These are phyloP conservation scores for Papilio gigon DNA, from an alignment of 2,888 invertebrate species.

Conservation along the genomic window DNA sequence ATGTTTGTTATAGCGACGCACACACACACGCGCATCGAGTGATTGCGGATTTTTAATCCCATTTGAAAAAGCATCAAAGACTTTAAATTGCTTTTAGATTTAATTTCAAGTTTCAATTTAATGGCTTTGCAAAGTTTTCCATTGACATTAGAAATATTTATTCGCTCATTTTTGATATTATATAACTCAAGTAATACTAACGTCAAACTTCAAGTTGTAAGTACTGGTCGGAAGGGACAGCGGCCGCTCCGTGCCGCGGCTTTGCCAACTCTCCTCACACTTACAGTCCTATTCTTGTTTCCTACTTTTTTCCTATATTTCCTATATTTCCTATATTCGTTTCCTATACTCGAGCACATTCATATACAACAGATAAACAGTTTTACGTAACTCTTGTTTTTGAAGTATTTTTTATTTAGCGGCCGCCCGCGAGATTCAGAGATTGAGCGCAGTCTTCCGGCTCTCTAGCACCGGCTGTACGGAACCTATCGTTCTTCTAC, in stretches of 20 bases:
- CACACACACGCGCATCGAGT: too few species aligned
- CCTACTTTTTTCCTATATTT: neutral
- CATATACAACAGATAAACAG: neutral
- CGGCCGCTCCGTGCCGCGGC: too few species aligned
- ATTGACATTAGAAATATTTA: neutral
- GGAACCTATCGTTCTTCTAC: too few species aligned
- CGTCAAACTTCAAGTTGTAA: too few species aligned
- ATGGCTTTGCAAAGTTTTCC: neutral
- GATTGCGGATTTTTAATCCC: neutral
- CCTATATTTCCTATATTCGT: neutral
- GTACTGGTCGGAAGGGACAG: too few species aligned
- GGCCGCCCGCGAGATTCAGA: too few species aligned
- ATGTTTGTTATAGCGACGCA: neutral
- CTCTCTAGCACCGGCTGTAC: too few species aligned
- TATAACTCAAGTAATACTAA: too few species aligned
- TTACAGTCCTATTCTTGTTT: too few species aligned
- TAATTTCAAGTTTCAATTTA: neutral
- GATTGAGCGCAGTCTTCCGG: too few species aligned
- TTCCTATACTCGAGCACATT: neutral
- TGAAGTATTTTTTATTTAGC: too few species aligned
- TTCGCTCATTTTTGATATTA: neutral
- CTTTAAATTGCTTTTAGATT: constrained; percentile 5
- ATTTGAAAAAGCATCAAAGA: neutral
- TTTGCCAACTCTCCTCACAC: too few species aligned
- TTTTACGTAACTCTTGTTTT: neutral